Conservation (phyloP, 2,888 invertebrate genomes). For the Cheilosia scutellata region DNA sequence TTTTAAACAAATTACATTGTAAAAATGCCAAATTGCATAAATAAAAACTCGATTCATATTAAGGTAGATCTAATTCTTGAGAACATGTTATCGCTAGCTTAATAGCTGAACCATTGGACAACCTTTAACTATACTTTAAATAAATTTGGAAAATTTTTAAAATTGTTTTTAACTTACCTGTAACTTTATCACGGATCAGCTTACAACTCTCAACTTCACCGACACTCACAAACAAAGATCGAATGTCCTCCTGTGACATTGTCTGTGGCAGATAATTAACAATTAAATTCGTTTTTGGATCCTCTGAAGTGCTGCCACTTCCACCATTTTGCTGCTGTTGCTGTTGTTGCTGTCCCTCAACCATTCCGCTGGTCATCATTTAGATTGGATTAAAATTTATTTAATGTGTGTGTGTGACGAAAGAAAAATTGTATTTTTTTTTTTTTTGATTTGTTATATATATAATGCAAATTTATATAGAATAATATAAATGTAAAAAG, state of each 20-base stretch:
- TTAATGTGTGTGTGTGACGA: conserved; percentile 32
- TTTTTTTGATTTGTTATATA: conserved; percentile 21
- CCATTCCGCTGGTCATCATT: conserved; percentile 81
- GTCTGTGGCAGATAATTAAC: conserved; percentile 98
- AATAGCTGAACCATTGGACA: no score
- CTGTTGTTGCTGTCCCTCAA: conserved; percentile 91
- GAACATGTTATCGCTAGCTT: no score
- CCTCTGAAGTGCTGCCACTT: conserved; percentile 84
- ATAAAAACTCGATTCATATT: no score
- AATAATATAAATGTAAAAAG: conserved; percentile 38
- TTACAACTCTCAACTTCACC: conserved; percentile 99
- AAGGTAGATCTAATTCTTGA: no score
- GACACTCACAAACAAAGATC: conserved; percentile 96
- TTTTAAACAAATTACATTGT: no score
- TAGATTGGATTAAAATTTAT: conserved; percentile 64
- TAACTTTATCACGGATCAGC: conserved; percentile 97
- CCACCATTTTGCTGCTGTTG: conserved; percentile 81
- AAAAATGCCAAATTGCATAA: no score
- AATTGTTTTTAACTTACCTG: conserved; percentile 86
- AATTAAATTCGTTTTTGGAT: conserved; percentile 97
- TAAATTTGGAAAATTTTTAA: not conserved
- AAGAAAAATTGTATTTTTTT: conserved; percentile 27
- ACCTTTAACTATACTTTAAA: no score
- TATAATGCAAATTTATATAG: conserved; percentile 46
- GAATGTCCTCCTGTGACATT: conserved; percentile 97